Evolutionary conservation across 1,140 invertebrate species (phyloP).

Genomic region (Calliphora vicina): DNA sequence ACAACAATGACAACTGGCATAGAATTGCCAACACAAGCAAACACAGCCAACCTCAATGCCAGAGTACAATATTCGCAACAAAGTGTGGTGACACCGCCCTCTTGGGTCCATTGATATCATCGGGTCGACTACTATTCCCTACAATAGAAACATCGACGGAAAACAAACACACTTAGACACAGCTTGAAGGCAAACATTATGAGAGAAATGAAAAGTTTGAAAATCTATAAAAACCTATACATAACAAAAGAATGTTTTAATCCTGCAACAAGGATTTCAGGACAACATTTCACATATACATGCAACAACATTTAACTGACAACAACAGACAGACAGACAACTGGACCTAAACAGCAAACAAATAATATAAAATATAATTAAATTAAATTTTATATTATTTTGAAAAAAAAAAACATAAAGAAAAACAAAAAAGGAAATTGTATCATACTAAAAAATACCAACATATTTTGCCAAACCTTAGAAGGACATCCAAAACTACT

Average conservation of each 20-base stretch:
- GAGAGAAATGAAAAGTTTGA: neutral
- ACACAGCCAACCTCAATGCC: constrained; percentile 54
- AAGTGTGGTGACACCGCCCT: constrained; percentile 69
- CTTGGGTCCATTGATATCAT: constrained; percentile 72
- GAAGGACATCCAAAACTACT: too few relatives aligned
- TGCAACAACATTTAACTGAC: too few relatives aligned
- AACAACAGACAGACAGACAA: too few relatives aligned
- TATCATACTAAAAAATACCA: neutral
- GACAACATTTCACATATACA: too few relatives aligned
- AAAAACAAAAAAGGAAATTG: neutral
- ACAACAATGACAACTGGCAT: constrained; percentile 39
- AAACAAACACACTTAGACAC: neutral
- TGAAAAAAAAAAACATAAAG: neutral
- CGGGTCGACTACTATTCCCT: neutral
- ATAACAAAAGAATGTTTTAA: neutral
- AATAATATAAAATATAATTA: neutral
- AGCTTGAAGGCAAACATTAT: neutral
- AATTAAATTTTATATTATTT: neutral
- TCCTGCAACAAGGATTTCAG: neutral
- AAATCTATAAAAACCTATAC: neutral
- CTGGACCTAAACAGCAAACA: too few relatives aligned
- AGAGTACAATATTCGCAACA: constrained; percentile 61
- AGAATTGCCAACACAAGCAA: constrained; percentile 51
- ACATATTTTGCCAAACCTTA: too few relatives aligned
- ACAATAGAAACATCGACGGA: neutral